These are phyloP conservation scores for Oxyscelio sp. DNA, from an alignment of 2,888 invertebrate genomes.

Conservation along the genomic window DNA sequence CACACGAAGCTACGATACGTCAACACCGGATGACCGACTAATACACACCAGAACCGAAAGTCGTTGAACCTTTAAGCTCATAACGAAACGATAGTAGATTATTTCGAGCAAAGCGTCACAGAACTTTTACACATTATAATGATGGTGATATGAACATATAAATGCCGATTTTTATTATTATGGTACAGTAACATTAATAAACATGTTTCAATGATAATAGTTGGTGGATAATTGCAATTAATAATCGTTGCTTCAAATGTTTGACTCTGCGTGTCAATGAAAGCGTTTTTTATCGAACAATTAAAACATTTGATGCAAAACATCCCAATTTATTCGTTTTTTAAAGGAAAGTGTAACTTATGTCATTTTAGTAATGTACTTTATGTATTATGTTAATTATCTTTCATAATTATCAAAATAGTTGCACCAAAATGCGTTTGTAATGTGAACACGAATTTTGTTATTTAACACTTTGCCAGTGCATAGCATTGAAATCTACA, in stretches of 20 bases:
- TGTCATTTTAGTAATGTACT: too few species aligned
- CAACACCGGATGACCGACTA: conserved; percentile 39
- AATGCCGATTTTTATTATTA: conserved; percentile 25
- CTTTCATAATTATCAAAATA: too few species aligned
- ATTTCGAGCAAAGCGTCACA: conserved; percentile 47
- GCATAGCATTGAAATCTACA: too few species aligned
- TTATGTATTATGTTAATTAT: too few species aligned
- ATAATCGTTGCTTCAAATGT: neutral
- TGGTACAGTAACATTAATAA: conserved; percentile 45
- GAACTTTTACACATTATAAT: conserved; percentile 33
- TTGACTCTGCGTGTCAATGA: neutral
- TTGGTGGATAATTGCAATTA: neutral
- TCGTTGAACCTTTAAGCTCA: conserved; percentile 55
- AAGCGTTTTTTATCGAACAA: too few species aligned
- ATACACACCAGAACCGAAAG: conserved; percentile 32
- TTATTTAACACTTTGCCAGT: too few species aligned
- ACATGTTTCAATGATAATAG: conserved; percentile 39
- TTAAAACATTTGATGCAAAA: too few species aligned
- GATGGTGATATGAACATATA: conserved; percentile 54
- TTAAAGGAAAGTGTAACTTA: too few species aligned
- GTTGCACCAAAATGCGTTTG: too few species aligned
- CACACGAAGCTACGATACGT: conserved; percentile 54
- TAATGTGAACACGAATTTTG: too few species aligned
- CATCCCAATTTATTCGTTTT: too few species aligned
- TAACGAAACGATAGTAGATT: conserved; percentile 36